Conservation (phyloP, 2,797 vertebrate genomes). For the Carduelis carduelis region DNA sequence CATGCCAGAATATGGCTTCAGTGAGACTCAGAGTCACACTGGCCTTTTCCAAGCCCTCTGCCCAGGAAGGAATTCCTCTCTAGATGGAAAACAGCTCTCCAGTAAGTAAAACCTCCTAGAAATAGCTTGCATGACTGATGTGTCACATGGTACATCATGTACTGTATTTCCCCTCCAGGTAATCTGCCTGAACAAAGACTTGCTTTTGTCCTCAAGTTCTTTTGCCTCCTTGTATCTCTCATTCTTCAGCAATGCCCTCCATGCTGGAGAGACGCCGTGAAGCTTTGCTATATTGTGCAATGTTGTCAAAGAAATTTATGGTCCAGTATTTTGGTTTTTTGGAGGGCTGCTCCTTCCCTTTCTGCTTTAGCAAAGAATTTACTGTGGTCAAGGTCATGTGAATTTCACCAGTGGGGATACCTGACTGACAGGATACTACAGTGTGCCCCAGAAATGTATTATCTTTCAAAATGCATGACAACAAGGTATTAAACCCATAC, state of each 20-base stretch:
- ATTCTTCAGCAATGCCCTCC: constrained; percentile 24
- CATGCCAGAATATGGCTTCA: background rate
- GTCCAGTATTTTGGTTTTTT: background rate
- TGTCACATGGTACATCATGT: constrained; percentile 18
- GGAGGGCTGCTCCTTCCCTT: background rate
- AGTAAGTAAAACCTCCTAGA: background rate
- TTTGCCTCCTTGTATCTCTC: background rate
- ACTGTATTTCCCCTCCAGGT: constrained; percentile 23
- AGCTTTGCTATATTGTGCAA: constrained; percentile 25
- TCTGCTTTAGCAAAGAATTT: constrained; percentile 35
- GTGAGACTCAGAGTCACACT: background rate
- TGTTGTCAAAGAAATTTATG: constrained; percentile 53
- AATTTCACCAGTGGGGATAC: constrained; percentile 6
- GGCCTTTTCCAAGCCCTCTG: background rate
- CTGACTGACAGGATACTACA: background rate
- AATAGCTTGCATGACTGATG: constrained; percentile 29
- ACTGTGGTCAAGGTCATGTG: background rate
- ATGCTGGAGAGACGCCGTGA: background rate
- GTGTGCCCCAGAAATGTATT: background rate
- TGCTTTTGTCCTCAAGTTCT: constrained; percentile 9
- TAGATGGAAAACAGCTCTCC: background rate
- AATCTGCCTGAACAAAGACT: constrained; percentile 46
- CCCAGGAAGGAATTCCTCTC: constrained; percentile 16
- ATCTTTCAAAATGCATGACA: constrained; percentile 4
- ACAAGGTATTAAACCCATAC: background rate